Evolutionary conservation across 2,888 invertebrate species (phyloP), one percentile per base, ranked within the genome.

Genomic region (Gari tellinella): DNA sequence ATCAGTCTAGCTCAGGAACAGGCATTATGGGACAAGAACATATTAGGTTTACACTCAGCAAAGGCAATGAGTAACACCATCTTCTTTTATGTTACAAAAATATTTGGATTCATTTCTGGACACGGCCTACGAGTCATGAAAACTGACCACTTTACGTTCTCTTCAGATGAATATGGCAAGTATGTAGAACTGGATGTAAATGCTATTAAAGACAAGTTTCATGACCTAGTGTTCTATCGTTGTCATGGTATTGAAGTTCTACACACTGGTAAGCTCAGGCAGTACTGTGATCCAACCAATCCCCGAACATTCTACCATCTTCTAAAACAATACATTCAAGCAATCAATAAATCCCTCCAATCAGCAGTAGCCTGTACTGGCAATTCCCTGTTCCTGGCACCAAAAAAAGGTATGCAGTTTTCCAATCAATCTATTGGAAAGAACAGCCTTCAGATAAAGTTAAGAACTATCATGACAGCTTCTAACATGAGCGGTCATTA

Each of bases 221-320:
- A 15, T 7, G 51, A 51, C 15, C 8, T 12, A 8, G 3, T 26
- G 26, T 51, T 25, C 26, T 25, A 31, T 15, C 51, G 51, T 51
- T 26, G 31, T 15, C 51, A 51, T 51, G 51, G 51, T 31, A 51
- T 51, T 31, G 51, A 51, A 31, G 26, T 26, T 26, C 25, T 14
- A 25, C 8, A 31, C 4, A 31, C 31, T 31, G 31, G 62, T 1
- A 14, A 12, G 19, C 56, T 72, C 2, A 37, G 72, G 17, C 72
- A 72, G 2, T 72, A 72, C 19, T 38, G 53, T 15, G 43, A 66
- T 40, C 25, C 26, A 2, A 49, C 25, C 37, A 72, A 72, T 48
- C 72, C 65, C 5, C 25, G 72, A 10, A 55, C 58, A 26, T 72
- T 64, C 37, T 61, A 72, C 26, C 65, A 72, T 14, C 38, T 72